Evolutionary conservation across 2,888 invertebrate genomes (phyloP).

Genomic region (Proisotoma minuta): DNA sequence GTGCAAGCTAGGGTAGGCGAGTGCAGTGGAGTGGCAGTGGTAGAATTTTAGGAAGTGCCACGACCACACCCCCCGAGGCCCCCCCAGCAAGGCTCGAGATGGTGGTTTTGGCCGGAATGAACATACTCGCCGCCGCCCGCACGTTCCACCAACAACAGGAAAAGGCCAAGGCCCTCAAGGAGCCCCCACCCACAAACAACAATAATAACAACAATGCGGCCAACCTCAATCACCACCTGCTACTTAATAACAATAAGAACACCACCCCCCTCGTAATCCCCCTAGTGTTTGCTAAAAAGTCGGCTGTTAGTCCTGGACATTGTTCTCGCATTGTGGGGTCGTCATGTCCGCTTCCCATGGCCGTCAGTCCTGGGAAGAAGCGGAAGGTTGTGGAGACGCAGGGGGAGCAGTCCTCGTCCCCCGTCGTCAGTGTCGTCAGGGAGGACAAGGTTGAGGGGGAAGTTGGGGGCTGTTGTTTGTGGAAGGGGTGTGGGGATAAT

Average conservation of each 20-base stretch:
- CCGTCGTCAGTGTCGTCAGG: not conserved
- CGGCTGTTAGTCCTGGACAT: not conserved
- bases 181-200: not conserved
- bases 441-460: constrained; percentile 23
- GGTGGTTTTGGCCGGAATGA: not conserved
- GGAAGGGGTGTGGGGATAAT: constrained; percentile 76
- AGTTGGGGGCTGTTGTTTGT: constrained; percentile 52
- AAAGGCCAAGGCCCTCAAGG: not conserved
- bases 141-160: constrained; percentile 7
- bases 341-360: no score
- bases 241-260: no score
- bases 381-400: no score
- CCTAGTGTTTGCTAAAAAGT: not conserved
- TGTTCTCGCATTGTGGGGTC: no score
- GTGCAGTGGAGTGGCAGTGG: no score
- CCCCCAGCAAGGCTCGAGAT: no score
- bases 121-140: constrained; percentile 5
- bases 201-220: not conserved
- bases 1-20: no score
- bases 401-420: not conserved
- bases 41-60: no score
- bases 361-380: no score
- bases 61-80: no score
- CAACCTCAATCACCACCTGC: no score
- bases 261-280: not conserved